phyloP scores from a whole-genome alignment of 2,888 invertebrate genomes.

The Dromius quadrimaculatus region DNA sequence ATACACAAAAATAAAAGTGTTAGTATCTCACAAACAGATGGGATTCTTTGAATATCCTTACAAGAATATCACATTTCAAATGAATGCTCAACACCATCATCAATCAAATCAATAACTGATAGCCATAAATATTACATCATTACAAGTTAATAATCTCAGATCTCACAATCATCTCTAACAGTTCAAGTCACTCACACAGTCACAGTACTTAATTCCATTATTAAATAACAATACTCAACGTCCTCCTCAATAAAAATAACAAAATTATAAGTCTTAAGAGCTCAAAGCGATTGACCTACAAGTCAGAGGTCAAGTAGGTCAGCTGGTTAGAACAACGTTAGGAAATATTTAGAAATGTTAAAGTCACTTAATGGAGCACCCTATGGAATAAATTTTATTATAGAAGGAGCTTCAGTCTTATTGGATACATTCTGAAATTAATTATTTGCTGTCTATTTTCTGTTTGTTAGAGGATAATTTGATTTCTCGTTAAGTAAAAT shows the following conservation, averaged over 20 bases:
- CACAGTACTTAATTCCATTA: constrained; percentile 9
- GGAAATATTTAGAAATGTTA: not conserved
- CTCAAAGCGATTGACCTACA: constrained; percentile 12
- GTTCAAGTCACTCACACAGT: not conserved
- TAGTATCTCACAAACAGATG: too few relatives aligned
- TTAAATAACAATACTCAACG: constrained; percentile 1
- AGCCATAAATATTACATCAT: constrained; percentile 34
- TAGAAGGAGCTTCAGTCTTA: too few relatives aligned
- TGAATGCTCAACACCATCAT: too few relatives aligned
- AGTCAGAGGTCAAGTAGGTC: constrained; percentile 32
- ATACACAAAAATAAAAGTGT: too few relatives aligned
- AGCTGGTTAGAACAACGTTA: constrained; percentile 29
- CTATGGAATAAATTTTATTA: constrained; percentile 23
- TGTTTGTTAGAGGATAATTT: too few relatives aligned
- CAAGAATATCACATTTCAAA: too few relatives aligned
- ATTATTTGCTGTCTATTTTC: not conserved
- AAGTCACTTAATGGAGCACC: constrained; percentile 1
- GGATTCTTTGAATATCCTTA: too few relatives aligned
- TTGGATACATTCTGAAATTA: too few relatives aligned
- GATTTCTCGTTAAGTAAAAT: too few relatives aligned
- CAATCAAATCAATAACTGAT: constrained; percentile 26
- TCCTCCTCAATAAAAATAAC: constrained; percentile 5
- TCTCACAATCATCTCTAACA: constrained; percentile 29
- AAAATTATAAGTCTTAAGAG: constrained; percentile 24
- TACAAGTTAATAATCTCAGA: constrained; percentile 27